phyloP scores from a whole-genome alignment of 2,797 vertebrate species.

The Sebastes matsubarae region DNA sequence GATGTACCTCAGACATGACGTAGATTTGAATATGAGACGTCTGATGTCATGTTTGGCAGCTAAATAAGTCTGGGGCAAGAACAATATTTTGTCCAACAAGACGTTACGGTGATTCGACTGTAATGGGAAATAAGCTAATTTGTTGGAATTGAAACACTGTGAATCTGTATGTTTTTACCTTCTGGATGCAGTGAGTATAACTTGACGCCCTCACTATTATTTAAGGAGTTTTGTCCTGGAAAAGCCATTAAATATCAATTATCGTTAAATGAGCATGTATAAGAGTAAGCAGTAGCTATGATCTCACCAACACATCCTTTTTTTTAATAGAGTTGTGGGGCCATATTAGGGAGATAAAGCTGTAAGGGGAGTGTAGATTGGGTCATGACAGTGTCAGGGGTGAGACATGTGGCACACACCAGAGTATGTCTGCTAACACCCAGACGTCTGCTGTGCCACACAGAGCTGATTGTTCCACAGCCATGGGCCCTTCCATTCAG shows the following conservation, averaged over 20 bases:
- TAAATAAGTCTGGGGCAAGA: constrained; percentile 32
- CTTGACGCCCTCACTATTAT: constrained; percentile 25
- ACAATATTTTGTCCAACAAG: constrained; percentile 37
- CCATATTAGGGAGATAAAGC: constrained; percentile 71
- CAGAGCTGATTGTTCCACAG: constrained; percentile 73
- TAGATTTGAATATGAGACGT: constrained; percentile 40
- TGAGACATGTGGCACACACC: constrained; percentile 80
- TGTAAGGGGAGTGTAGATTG: constrained; percentile 63
- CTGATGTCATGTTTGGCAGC: constrained; percentile 65
- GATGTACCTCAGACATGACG: constrained; percentile 35
- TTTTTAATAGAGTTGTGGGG: constrained; percentile 58
- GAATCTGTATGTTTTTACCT: constrained; percentile 43
- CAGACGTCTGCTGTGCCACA: constrained; percentile 70
- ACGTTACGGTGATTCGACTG: constrained; percentile 35
- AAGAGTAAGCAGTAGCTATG: constrained; percentile 53
- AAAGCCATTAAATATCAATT: constrained; percentile 67
- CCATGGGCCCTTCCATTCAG: constrained; percentile 63
- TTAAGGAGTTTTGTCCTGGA: constrained; percentile 37
- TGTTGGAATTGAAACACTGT: constrained; percentile 41
- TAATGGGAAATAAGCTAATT: constrained; percentile 56
- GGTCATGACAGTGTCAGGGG: constrained; percentile 76
- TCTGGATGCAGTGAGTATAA: constrained; percentile 25
- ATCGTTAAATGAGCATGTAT: constrained; percentile 14
- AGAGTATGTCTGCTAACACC: constrained; percentile 71
- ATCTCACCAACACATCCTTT: constrained; percentile 49